A percentile compares a stretch with the other conserved stretches of the same genome.
Evolutionary conservation across 2,113 vertebrate genomes (phyloP).

Genomic region (Petrocephalus zakoni): DNA sequence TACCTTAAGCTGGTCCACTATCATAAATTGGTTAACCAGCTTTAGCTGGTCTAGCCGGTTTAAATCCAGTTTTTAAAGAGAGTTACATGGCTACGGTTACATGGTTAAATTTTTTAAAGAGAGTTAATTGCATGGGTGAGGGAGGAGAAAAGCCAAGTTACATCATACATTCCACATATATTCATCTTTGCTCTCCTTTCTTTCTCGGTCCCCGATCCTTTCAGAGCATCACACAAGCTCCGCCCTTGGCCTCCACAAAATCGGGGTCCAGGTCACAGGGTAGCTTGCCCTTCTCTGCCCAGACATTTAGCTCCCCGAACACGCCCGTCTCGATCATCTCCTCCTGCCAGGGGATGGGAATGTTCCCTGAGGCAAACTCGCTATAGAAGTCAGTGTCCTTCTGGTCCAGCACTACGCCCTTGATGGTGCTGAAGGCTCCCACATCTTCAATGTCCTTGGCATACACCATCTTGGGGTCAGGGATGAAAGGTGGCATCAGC

Average conservation of each 20-base stretch:
- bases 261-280: slow-evolving; percentile 56
- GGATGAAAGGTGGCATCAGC: slow-evolving; percentile 57
- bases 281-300: slow-evolving; percentile 57
- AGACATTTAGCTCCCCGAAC: slow-evolving; percentile 63
- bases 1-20: neutral
- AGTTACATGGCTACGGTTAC: neutral
- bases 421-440: slow-evolving; percentile 61
- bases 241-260: slow-evolving; percentile 53
- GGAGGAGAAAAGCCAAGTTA: neutral
- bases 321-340: slow-evolving; percentile 67
- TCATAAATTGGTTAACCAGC: neutral
- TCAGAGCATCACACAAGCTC: slow-evolving; percentile 59
- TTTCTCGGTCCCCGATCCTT: neutral
- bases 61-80: neutral
- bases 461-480: slow-evolving; percentile 61
- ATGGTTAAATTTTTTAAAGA: neutral
- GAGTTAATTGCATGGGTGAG: neutral
- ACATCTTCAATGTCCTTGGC: slow-evolving; percentile 64
- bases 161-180: neutral
- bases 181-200: neutral
- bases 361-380: slow-evolving; percentile 59
- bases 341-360: slow-evolving; percentile 67
- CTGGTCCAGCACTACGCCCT: slow-evolving; percentile 55
- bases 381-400: slow-evolving; percentile 57
- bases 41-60: neutral